Conservation (phyloP, 2,888 invertebrate genomes). For the Netelia inedita region DNA sequence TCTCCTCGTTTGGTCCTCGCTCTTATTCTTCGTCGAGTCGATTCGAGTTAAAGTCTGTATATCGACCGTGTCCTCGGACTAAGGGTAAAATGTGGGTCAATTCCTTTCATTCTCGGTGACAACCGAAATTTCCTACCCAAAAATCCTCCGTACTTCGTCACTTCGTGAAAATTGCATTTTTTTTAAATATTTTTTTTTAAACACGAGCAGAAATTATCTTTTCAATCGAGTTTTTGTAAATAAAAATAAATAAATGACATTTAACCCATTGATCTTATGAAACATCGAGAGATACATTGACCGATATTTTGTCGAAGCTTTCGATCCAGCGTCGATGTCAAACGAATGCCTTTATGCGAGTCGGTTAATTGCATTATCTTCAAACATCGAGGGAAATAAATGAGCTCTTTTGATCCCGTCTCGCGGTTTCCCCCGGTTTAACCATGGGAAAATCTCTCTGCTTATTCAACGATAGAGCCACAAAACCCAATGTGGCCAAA, state of each 20-base stretch:
- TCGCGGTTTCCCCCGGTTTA: background rate
- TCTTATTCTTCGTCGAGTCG: background rate
- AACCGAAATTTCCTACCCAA: background rate
- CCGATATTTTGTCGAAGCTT: background rate
- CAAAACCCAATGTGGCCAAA: slow-evolving; percentile 19
- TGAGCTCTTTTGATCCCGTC: slow-evolving; percentile 17
- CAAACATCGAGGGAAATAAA: background rate
- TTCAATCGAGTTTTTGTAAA: too few species aligned
- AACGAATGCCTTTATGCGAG: background rate
- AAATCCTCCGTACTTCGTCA: slow-evolving; percentile 31
- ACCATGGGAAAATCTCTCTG: background rate
- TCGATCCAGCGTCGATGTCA: background rate
- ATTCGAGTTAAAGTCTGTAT: background rate
- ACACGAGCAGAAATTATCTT: too few species aligned
- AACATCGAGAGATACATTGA: too few species aligned
- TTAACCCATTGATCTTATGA: too few species aligned
- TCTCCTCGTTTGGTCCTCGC: background rate
- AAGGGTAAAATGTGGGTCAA: slow-evolving; percentile 10
- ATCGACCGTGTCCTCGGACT: background rate
- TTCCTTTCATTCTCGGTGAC: background rate
- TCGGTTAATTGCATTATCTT: slow-evolving; percentile 34
- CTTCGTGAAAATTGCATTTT: background rate
- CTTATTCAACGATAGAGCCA: background rate
- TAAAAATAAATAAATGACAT: too few species aligned
- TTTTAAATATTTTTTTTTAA: too few species aligned